phyloP scores from a whole-genome alignment of 2,113 vertebrate genomes.

The Acrocephalus arundinaceus region DNA sequence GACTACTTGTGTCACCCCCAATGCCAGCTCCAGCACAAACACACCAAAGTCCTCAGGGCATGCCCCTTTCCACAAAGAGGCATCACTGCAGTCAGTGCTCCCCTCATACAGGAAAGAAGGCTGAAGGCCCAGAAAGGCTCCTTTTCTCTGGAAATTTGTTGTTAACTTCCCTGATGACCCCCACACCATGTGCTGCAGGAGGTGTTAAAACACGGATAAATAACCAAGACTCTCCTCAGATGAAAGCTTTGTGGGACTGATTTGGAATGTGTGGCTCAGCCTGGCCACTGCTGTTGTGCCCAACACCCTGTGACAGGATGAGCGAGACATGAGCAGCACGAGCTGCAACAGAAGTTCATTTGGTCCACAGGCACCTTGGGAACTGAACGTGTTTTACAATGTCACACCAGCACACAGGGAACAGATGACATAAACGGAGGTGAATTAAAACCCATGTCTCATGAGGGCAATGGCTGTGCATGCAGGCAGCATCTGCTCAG shows the following conservation, averaged over 20 bases:
- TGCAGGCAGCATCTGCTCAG: not conserved
- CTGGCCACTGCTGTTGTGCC: not conserved
- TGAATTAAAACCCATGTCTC: not conserved
- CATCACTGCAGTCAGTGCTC: not conserved
- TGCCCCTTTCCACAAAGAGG: not conserved
- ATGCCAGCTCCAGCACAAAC: not conserved
- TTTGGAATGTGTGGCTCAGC: not conserved
- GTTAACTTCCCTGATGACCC: not conserved
- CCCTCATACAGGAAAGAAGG: not conserved
- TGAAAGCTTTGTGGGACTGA: not conserved
- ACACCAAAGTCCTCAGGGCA: not conserved
- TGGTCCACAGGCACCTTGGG: not conserved
- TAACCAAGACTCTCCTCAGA: not conserved
- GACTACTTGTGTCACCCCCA: not conserved
- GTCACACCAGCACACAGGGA: not conserved
- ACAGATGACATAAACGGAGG: not conserved
- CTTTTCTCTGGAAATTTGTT: not conserved
- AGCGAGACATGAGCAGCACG: not conserved
- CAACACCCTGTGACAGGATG: not conserved
- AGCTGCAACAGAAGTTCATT: not conserved
- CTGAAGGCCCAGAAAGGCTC: not conserved
- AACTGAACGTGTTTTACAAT: not conserved
- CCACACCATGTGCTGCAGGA: not conserved
- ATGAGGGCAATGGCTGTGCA: not conserved
- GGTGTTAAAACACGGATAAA: not conserved